Evolutionary conservation across 2,888 invertebrate species (phyloP).

Genomic region (Eupithecia subfuscata): DNA sequence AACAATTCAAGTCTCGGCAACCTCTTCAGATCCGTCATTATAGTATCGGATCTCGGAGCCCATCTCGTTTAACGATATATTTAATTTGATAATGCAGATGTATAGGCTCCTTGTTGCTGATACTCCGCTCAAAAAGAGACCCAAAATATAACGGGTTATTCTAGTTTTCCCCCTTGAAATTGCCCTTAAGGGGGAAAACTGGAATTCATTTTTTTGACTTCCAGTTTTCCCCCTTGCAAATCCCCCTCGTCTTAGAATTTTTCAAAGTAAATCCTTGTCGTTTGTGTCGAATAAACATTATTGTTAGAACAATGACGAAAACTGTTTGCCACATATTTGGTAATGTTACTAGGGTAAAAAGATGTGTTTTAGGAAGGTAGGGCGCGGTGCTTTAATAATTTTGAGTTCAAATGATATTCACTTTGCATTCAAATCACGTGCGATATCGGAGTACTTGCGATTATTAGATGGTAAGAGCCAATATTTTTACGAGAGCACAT

Average conservation of each 20-base stretch:
- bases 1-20: conserved; percentile 48
- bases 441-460: conserved; percentile 54
- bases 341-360: not conserved
- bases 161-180: too few relatives aligned
- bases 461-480: conserved; percentile 38
- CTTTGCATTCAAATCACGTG: conserved; percentile 65
- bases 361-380: too few relatives aligned
- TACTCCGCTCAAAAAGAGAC: not conserved
- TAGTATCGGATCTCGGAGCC: conserved; percentile 66
- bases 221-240: too few relatives aligned
- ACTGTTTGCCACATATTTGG: not conserved
- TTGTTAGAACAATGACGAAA: not conserved
- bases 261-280: not conserved
- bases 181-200: too few relatives aligned
- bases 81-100: conserved; percentile 63
- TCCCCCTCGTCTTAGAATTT: not conserved
- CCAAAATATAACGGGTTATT: too few relatives aligned
- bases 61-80: conserved; percentile 64
- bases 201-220: too few relatives aligned
- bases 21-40: conserved; percentile 71
- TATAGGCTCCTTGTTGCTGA: conserved; percentile 50
- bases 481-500: conserved; percentile 11
- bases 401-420: conserved; percentile 59
- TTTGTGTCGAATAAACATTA: not conserved
- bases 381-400: conserved; percentile 40